These are phyloP conservation scores for Cephus spinipes DNA, from an alignment of 2,888 invertebrate genomes.

Conservation along the genomic window DNA sequence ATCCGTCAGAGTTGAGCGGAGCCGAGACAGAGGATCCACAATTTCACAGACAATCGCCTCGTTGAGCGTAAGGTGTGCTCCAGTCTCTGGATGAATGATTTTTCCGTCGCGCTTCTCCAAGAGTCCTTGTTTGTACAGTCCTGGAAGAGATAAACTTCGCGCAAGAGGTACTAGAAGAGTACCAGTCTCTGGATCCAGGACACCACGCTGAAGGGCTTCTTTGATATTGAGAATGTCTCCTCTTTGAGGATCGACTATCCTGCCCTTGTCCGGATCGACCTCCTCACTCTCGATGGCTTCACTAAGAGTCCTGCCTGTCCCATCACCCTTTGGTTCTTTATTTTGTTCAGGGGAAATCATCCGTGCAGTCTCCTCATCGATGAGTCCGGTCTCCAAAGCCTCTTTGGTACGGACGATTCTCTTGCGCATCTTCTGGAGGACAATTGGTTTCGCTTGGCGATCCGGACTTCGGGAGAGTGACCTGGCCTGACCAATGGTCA, in stretches of 20 bases:
- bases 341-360: conserved; percentile 75
- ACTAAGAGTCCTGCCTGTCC: conserved; percentile 76
- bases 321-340: conserved; percentile 70
- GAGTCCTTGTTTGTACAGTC: conserved; percentile 87
- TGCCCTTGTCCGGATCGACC: conserved; percentile 80
- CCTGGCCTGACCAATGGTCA: conserved; percentile 73
- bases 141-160: conserved; percentile 84
- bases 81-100: conserved; percentile 90
- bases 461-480: conserved; percentile 71
- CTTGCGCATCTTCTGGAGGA: conserved; percentile 83
- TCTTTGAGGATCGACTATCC: conserved; percentile 85
- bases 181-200: conserved; percentile 81
- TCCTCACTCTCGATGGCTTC: conserved; percentile 80
- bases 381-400: conserved; percentile 82
- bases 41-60: conserved; percentile 92
- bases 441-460: conserved; percentile 76
- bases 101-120: conserved; percentile 79
- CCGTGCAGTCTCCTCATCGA: conserved; percentile 81
- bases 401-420: conserved; percentile 81
- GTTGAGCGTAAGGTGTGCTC: conserved; percentile 79
- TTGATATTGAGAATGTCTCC: conserved; percentile 84
- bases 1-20: conserved; percentile 69
- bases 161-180: conserved; percentile 84
- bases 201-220: conserved; percentile 86
- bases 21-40: conserved; percentile 80